Conservation (phyloP, 2,113 vertebrate species). For the Australoheros scitulus region DNA sequence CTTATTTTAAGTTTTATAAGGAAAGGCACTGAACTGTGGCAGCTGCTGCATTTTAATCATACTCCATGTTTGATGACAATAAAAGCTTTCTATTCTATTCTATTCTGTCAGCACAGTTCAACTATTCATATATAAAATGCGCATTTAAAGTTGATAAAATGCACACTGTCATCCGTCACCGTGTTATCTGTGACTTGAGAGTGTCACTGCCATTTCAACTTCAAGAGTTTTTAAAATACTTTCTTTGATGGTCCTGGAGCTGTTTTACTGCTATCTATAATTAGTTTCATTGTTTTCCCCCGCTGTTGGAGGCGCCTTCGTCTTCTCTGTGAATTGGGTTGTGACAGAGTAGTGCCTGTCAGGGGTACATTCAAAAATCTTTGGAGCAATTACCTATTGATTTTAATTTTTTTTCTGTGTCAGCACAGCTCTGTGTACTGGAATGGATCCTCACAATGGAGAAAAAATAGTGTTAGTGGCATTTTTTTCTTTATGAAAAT, state of each 20-base stretch:
- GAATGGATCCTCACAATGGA: not conserved
- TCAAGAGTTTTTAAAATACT: not conserved
- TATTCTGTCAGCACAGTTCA: accelerated
- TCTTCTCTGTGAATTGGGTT: not conserved
- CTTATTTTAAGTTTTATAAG: no score
- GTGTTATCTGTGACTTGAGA: not conserved
- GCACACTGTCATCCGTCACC: not conserved
- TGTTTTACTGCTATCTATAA: not conserved
- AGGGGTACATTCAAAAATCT: not conserved
- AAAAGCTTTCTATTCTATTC: no score
- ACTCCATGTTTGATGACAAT: no score
- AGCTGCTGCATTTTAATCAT: no score
- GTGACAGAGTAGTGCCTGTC: not conserved
- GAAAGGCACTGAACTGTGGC: no score
- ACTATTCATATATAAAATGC: not conserved
- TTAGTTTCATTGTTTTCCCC: not conserved
- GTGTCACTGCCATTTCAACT: not conserved
- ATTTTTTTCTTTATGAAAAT: not conserved
- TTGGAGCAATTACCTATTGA: not conserved
- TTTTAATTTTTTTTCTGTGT: not conserved
- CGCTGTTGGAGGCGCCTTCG: not conserved
- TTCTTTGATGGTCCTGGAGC: not conserved
- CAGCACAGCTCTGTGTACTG: not conserved
- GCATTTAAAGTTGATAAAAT: not conserved
- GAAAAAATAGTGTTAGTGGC: not conserved